Evolutionary conservation across 2,888 invertebrate species (phyloP).

Genomic region (Pristionchus exspectatus): DNA sequence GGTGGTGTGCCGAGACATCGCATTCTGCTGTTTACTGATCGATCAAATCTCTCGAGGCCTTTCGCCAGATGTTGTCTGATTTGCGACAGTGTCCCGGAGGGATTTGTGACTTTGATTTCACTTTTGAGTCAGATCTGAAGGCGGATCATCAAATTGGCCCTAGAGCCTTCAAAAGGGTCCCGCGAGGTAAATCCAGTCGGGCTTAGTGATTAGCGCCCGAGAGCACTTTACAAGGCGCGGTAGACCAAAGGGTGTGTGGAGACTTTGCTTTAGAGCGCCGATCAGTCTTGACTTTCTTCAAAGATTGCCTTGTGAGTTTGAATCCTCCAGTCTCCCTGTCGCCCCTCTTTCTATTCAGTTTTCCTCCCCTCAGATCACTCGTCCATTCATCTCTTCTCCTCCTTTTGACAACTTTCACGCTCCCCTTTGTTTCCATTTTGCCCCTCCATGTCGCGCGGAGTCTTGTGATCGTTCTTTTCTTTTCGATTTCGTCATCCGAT

Average conservation of each 20-base stretch:
- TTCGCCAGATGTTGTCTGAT: constrained; percentile 36
- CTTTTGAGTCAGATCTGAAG: background rate
- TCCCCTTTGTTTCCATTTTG: constrained; percentile 11
- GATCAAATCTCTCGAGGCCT: background rate
- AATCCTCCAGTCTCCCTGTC: background rate
- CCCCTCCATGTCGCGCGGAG: background rate
- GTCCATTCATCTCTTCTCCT: background rate
- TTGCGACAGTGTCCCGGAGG: constrained; percentile 23
- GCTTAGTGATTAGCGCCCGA: background rate
- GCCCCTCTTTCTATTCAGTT: background rate
- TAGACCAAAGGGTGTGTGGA: background rate
- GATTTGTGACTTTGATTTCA: constrained; percentile 4
- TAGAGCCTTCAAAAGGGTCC: background rate
- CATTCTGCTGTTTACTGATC: background rate
- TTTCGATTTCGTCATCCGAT: background rate
- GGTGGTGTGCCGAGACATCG: background rate
- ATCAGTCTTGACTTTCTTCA: background rate
- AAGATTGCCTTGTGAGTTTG: background rate
- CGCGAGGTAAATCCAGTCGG: background rate
- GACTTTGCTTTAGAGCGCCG: background rate
- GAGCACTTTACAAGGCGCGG: background rate
- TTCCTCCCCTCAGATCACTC: background rate
- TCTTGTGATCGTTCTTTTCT: background rate
- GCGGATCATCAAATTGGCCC: background rate
- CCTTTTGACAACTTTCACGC: constrained; percentile 24